Evolutionary conservation across 2,797 vertebrate genomes (phyloP).

Genomic region (Sebastes steindachneri): DNA sequence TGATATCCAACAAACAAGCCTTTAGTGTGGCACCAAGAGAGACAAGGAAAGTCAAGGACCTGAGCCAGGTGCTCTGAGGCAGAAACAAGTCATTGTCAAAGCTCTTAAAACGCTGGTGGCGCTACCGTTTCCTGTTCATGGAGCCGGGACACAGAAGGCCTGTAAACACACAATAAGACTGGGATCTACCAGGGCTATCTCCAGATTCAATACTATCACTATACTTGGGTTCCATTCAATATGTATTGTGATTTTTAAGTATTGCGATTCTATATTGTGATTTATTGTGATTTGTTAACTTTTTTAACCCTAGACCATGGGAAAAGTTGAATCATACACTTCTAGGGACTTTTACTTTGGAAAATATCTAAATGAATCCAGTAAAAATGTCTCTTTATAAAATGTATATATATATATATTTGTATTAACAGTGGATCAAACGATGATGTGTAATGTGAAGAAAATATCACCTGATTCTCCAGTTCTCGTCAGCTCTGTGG

Average conservation of each 20-base stretch:
- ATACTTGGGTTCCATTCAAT: too few species aligned
- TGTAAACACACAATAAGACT: neutral
- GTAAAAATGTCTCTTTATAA: too few species aligned
- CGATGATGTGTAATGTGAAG: neutral
- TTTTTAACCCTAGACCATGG: too few species aligned
- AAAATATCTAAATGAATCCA: too few species aligned
- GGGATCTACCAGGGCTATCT: neutral
- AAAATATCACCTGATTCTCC: too few species aligned
- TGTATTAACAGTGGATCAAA: neutral
- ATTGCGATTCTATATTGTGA: too few species aligned
- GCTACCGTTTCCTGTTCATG: neutral
- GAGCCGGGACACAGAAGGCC: neutral
- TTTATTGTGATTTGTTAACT: too few species aligned
- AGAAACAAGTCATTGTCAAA: neutral
- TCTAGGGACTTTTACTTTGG: too few species aligned
- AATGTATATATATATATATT: neutral
- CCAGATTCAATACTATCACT: too few species aligned
- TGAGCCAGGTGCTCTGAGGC: neutral
- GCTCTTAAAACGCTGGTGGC: too few species aligned
- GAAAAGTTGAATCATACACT: too few species aligned
- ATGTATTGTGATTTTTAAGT: too few species aligned
- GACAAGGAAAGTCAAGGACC: neutral
- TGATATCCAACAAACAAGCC: constrained; percentile 32
- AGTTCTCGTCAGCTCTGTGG: neutral
- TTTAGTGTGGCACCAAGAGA: neutral